These are phyloP conservation scores for Dipodomys spectabilis DNA, from an alignment of 2,113 vertebrate species.

Conservation along the genomic window DNA sequence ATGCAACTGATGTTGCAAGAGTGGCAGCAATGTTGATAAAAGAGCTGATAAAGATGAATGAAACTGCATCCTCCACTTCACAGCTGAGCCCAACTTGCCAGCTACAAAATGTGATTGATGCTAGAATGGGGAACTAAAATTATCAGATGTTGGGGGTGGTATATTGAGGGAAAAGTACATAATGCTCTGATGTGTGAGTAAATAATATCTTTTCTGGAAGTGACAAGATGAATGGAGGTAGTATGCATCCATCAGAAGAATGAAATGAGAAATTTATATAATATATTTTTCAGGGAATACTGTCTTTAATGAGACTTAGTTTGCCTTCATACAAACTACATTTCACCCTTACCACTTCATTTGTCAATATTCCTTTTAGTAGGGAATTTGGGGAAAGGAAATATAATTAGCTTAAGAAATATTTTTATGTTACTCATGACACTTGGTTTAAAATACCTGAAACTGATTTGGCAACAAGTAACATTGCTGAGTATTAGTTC, in stretches of 20 bases:
- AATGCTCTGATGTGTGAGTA: slow-evolving; percentile 24
- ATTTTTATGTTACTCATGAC: not conserved
- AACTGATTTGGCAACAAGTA: not conserved
- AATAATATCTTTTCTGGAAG: slow-evolving; percentile 41
- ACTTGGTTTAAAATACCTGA: not conserved
- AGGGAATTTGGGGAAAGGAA: not conserved
- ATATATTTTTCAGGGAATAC: not conserved
- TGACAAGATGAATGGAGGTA: not conserved
- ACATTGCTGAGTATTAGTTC: not conserved
- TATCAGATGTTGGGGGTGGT: not conserved
- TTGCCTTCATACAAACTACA: not conserved
- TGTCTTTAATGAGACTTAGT: not conserved
- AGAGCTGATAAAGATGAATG: slow-evolving; percentile 59
- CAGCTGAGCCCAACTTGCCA: slow-evolving; percentile 50
- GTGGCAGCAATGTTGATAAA: not conserved
- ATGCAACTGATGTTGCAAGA: not conserved
- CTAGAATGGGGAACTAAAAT: not conserved
- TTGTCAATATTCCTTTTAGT: not conserved
- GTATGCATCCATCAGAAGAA: not conserved
- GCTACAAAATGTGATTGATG: slow-evolving; percentile 53
- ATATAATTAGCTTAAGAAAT: not conserved
- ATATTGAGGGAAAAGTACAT: slow-evolving; percentile 1
- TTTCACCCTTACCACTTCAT: not conserved
- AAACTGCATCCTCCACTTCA: not conserved
- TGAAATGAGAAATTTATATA: not conserved